Percentiles rank a stretch among this genome's conserved stretches.
Evolutionary conservation across 1,140 invertebrate genomes (phyloP).

Genomic region (Linepithema humile): DNA sequence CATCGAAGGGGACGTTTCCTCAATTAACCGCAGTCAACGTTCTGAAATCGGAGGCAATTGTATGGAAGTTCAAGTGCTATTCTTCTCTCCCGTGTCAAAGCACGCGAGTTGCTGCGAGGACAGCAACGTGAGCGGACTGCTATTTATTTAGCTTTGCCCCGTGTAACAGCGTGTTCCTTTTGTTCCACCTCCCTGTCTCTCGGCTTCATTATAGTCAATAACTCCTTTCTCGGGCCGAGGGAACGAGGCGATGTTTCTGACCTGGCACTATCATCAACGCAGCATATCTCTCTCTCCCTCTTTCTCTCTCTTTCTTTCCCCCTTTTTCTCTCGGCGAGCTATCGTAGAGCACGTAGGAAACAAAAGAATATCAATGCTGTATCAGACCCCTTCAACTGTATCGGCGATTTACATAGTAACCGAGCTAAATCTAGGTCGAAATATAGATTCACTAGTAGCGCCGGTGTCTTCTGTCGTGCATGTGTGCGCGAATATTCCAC

Average conservation of each 20-base stretch:
- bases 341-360: neutral
- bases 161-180: constrained; percentile 32
- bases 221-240: constrained; percentile 39
- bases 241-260: constrained; percentile 49
- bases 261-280: constrained; percentile 44
- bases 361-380: constrained; percentile 41
- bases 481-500: neutral
- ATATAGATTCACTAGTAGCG: constrained; percentile 30
- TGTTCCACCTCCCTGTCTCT: constrained; percentile 6
- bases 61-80: constrained; percentile 37
- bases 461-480: neutral
- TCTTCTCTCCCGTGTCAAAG: neutral
- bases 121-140: constrained; percentile 24
- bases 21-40: constrained; percentile 42
- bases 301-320: too few species aligned
- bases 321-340: too few species aligned
- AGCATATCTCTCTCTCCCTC: constrained; percentile 25
- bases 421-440: constrained; percentile 49
- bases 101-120: constrained; percentile 30
- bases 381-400: neutral
- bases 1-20: constrained; percentile 23
- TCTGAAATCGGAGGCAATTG: constrained; percentile 48
- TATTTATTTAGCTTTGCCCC: constrained; percentile 41
- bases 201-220: constrained; percentile 38
- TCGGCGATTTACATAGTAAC: constrained; percentile 50